phyloP scores from a whole-genome alignment of 2,797 vertebrate genomes.

The Chrysocyon brachyurus region DNA sequence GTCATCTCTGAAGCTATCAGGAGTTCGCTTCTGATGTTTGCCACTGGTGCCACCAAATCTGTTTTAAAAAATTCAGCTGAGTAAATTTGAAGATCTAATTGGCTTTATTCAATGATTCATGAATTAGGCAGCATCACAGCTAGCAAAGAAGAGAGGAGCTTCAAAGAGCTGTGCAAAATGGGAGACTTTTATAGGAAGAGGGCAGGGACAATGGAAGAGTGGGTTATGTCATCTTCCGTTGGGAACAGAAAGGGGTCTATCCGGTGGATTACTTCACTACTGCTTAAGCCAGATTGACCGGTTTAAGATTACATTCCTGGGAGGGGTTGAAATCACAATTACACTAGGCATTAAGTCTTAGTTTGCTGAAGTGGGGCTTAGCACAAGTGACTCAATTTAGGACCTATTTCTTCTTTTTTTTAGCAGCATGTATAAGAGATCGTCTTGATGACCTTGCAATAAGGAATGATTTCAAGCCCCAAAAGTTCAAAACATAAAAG shows the following conservation, averaged over 20 bases:
- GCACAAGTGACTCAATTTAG: neutral
- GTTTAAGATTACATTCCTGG: neutral
- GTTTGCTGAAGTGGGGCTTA: neutral
- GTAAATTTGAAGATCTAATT: neutral
- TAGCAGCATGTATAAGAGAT: neutral
- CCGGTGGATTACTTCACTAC: neutral
- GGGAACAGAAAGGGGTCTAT: neutral
- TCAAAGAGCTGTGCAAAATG: neutral
- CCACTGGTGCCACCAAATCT: neutral
- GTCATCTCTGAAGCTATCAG: neutral
- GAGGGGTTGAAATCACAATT: neutral
- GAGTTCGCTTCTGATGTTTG: neutral
- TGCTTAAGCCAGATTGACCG: neutral
- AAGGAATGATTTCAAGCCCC: neutral
- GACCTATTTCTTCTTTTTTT: neutral
- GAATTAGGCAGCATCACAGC: neutral
- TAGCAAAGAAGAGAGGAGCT: neutral
- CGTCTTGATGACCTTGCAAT: neutral
- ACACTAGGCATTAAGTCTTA: neutral
- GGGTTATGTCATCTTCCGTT: neutral
- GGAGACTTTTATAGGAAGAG: neutral
- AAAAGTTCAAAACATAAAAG: slow-evolving; percentile 20
- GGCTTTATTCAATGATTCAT: neutral
- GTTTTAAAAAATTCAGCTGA: neutral
- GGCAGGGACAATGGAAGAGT: neutral